A percentile compares a stretch with the other conserved stretches of the same genome.
Evolutionary conservation across 1,140 invertebrate genomes (phyloP).

Genomic region (Cydia strobilella): DNA sequence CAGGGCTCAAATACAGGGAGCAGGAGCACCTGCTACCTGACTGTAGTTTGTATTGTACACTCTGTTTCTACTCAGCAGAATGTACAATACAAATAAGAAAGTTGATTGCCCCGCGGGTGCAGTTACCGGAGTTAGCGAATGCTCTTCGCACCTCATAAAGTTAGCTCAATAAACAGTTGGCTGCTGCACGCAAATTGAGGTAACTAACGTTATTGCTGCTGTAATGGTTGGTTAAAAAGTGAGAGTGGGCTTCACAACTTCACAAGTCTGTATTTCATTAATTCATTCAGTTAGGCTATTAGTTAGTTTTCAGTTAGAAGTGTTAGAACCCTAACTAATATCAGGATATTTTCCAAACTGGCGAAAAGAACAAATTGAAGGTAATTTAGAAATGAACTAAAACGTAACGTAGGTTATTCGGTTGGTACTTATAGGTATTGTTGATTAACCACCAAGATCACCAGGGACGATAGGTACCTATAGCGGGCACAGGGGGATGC

Average conservation of each 20-base stretch:
- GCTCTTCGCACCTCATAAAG: constrained; percentile 52
- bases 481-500: too few relatives aligned
- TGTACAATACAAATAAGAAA: constrained; percentile 38
- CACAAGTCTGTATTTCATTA: background rate
- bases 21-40: too few relatives aligned
- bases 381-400: too few relatives aligned
- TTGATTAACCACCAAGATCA: too few relatives aligned
- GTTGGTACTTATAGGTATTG: too few relatives aligned
- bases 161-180: background rate
- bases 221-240: background rate
- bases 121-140: constrained; percentile 41
- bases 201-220: background rate
- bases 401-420: too few relatives aligned
- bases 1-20: too few relatives aligned
- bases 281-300: background rate
- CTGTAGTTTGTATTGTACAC: too few relatives aligned
- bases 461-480: too few relatives aligned
- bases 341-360: too few relatives aligned
- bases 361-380: too few relatives aligned
- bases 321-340: too few relatives aligned
- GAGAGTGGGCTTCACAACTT: background rate
- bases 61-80: background rate
- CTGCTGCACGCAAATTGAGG: background rate
- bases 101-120: constrained; percentile 54
- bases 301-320: background rate